Conservation (phyloP, 2,797 vertebrate species). For the Lepus townsendii region DNA sequence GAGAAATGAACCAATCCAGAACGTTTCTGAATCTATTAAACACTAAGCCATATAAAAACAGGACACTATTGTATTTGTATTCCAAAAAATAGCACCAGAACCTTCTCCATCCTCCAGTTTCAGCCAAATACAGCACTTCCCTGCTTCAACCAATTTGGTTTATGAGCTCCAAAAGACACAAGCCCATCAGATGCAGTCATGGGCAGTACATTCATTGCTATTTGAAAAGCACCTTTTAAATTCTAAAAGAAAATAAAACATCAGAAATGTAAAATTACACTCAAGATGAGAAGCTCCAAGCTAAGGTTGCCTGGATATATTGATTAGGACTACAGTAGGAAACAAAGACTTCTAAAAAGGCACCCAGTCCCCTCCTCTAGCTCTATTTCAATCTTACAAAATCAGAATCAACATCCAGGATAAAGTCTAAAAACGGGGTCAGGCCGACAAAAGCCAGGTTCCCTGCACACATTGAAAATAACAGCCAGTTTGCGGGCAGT, state of each 20-base stretch:
- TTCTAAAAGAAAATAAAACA: slow-evolving; percentile 41
- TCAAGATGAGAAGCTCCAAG: slow-evolving; percentile 24
- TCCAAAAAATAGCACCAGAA: slow-evolving; percentile 64
- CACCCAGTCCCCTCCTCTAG: not conserved
- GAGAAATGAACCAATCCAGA: slow-evolving; percentile 6
- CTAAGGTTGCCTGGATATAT: not conserved
- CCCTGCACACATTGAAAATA: not conserved
- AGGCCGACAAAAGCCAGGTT: slow-evolving; percentile 5
- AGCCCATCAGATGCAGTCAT: not conserved
- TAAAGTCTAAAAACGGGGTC: not conserved
- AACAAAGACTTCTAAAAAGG: slow-evolving; percentile 18
- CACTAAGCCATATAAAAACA: slow-evolving; percentile 38
- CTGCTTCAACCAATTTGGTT: slow-evolving; percentile 39
- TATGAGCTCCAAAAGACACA: slow-evolving; percentile 34
- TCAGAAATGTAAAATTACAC: not conserved
- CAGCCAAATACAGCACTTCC: slow-evolving; percentile 68
- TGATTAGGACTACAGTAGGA: slow-evolving; percentile 40
- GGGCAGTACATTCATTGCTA: not conserved
- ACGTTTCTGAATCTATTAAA: slow-evolving; percentile 51
- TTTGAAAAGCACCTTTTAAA: slow-evolving; percentile 54
- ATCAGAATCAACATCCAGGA: slow-evolving; percentile 36
- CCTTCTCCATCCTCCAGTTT: slow-evolving; percentile 35
- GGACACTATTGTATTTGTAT: not conserved
- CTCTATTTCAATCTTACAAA: slow-evolving; percentile 26
- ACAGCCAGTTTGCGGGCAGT: not conserved